These are phyloP conservation scores for Nymphalis polychloros DNA, from an alignment of 2,888 invertebrate species.

Conservation along the genomic window DNA sequence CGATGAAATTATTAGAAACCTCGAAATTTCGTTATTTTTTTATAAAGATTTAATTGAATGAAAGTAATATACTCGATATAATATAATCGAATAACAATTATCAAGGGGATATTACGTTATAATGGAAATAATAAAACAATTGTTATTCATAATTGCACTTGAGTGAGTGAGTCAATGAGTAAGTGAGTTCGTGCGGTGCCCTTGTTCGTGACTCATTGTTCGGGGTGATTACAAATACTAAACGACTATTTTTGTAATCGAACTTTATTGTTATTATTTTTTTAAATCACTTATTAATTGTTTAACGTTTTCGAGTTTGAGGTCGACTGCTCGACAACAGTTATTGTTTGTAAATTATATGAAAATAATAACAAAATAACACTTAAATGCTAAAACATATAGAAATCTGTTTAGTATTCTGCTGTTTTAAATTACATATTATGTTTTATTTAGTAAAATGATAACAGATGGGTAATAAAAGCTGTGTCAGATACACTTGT, in stretches of 20 bases:
- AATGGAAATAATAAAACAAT: constrained; percentile 44
- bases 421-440: neutral
- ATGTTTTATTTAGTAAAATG: too few species aligned
- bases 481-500: too few species aligned
- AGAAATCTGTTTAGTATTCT: neutral
- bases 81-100: constrained; percentile 45
- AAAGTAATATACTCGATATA: neutral
- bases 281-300: constrained; percentile 17
- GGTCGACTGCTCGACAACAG: neutral
- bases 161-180: constrained; percentile 44
- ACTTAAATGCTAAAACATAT: neutral
- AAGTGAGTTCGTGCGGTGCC: constrained; percentile 49
- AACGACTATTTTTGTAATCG: constrained; percentile 33
- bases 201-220: constrained; percentile 32
- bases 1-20: neutral
- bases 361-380: neutral
- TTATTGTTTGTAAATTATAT: constrained; percentile 8
- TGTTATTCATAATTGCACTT: constrained; percentile 41
- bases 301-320: constrained; percentile 19
- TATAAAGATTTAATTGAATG: neutral
- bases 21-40: neutral
- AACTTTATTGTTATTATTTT: constrained; percentile 28
- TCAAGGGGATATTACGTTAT: constrained; percentile 40
- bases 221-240: constrained; percentile 23
- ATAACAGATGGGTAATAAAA: too few species aligned